Evolutionary conservation across 1,140 invertebrate genomes (phyloP), one percentile per base, ranked within the genome.

Genomic region (Drosophila auraria): DNA sequence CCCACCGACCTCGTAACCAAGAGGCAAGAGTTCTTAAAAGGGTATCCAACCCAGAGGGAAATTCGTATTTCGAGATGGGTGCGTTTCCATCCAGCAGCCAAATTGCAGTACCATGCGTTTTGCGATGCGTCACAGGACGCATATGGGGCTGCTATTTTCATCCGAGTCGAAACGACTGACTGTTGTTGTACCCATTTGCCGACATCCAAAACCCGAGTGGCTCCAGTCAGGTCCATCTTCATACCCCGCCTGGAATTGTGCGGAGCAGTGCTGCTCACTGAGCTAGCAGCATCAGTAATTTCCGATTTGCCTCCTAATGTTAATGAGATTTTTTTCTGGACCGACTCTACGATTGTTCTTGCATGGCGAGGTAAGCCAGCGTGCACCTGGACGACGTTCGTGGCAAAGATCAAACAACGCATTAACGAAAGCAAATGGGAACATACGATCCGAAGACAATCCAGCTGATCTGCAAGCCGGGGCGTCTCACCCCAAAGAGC

Each of bases 331-430:
- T 42, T 42, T 42, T 42, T 36, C 5, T 38, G 20, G 33, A 56
- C 33, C 6, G 53, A 56, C 53, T 56, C 53, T 17, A 23, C 53
- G 5, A 56, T 56, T 20, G 33, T 56, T n/a, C 30, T 53, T 30
- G 51, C 27, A 53, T 53, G 51, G 51, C 9, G 17, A 17, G 9
- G 27, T 11, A 53, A 33, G 53, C 53, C 53, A 56, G 33, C 53
- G 14, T 56, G 33, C 25, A 53, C 27, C 14, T 53, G 27, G 33
- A 56, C 53, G 47, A 50, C 12, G 15, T 50, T 50, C 20, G 20
- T 20, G 20, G 20, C 20, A 20, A 20, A 20, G 40, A 20, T 20
- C 20, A 20, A 20, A 20, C 20, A 20, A 20, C 20, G 20, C 20
- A 20, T 20, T 20, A 20, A 20, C 20, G 20, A 20, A 20, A 20